Percentiles rank a stretch among this genome's conserved stretches.
Evolutionary conservation across 2,797 vertebrate species (phyloP).

Genomic region (Oreochromis grahami): DNA sequence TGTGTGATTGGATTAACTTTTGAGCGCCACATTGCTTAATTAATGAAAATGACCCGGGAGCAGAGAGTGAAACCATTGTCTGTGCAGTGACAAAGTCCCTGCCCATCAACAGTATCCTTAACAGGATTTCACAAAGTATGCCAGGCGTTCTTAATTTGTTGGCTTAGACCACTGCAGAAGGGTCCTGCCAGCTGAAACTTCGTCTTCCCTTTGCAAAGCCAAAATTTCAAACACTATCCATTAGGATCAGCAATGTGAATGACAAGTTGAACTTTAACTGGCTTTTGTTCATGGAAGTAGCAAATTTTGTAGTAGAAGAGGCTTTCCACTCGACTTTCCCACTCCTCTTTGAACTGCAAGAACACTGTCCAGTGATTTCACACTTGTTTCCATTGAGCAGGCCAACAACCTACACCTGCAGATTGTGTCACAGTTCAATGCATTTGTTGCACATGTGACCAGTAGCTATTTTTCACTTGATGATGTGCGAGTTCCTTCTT

Average conservation of each 20-base stretch:
- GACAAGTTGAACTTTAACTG: conserved; percentile 32
- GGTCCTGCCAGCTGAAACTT: conserved; percentile 35
- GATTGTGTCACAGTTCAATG: conserved; percentile 20
- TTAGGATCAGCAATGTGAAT: conserved; percentile 29
- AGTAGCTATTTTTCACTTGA: conserved; percentile 37
- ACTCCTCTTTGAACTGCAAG: not conserved
- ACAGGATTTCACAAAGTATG: conserved; percentile 73
- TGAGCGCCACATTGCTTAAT: conserved; percentile 70
- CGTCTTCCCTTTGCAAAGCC: conserved; percentile 15
- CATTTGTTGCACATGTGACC: conserved; percentile 41
- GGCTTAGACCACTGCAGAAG: conserved; percentile 49
- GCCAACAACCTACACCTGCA: conserved; percentile 32
- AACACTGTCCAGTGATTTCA: conserved; percentile 5
- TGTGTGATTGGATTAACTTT: conserved; percentile 74
- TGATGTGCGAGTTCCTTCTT: conserved; percentile 33
- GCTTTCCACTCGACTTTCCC: not conserved
- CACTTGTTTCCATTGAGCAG: conserved; percentile 13
- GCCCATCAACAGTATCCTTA: conserved; percentile 66
- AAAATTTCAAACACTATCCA: conserved; percentile 31
- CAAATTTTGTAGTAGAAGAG: not conserved
- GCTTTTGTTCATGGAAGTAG: conserved; percentile 18
- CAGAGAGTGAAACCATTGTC: conserved; percentile 69
- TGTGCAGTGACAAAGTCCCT: conserved; percentile 61
- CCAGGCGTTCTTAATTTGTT: conserved; percentile 72
- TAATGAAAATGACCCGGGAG: conserved; percentile 76